phyloP scores from a whole-genome alignment of 2,113 vertebrate species.

The Grammomys dolichurus region DNA sequence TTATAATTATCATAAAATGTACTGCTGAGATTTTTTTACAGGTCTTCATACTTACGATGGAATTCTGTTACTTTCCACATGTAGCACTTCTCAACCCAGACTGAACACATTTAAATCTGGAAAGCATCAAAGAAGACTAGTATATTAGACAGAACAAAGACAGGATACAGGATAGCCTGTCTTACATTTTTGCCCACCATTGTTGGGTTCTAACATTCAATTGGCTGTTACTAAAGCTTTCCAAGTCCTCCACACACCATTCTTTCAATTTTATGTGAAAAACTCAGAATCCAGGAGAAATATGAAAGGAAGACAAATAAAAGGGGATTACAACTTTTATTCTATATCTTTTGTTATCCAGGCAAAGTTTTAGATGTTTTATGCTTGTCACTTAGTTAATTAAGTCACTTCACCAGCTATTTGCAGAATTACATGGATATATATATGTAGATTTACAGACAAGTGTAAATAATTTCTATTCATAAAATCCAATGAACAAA shows the following conservation, averaged over 20 bases:
- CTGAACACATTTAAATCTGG: neutral
- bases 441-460: neutral
- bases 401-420: neutral
- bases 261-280: neutral
- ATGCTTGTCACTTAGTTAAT: neutral
- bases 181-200: neutral
- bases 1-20: neutral
- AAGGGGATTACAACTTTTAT: neutral
- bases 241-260: neutral
- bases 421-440: neutral
- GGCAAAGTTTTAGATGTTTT: neutral
- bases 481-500: neutral
- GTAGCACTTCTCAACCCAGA: neutral
- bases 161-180: neutral
- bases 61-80: neutral
- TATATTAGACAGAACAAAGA: neutral
- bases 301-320: conserved; percentile 28
- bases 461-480: neutral
- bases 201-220: neutral
- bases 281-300: neutral
- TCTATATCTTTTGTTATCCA: neutral
- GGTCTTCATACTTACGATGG: neutral
- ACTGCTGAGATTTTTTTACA: neutral
- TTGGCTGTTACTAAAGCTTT: neutral
- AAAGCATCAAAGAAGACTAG: neutral